Conservation (phyloP, 2,888 invertebrate species). For the Aphidius colemani region DNA sequence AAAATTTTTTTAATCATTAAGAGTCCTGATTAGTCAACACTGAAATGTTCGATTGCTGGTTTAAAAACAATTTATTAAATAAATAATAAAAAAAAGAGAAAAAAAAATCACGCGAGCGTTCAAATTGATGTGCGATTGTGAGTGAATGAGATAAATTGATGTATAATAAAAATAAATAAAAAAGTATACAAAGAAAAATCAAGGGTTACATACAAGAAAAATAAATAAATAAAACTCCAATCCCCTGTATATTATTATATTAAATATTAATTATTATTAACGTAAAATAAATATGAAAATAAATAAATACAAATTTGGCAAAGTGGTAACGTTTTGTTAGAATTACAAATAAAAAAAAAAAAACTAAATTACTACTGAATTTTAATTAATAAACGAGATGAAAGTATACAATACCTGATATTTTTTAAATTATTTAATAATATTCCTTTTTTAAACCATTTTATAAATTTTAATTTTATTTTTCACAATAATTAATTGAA, state of each 20-base stretch:
- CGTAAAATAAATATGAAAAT: slow-evolving; percentile 44
- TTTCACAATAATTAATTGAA: background rate
- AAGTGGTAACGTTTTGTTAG: slow-evolving; percentile 58
- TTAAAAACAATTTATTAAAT: background rate
- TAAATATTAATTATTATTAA: slow-evolving; percentile 58
- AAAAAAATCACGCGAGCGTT: slow-evolving; percentile 13
- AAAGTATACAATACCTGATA: slow-evolving; percentile 57
- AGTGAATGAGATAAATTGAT: slow-evolving; percentile 26
- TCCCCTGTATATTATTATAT: slow-evolving; percentile 56
- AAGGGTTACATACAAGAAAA: slow-evolving; percentile 22
- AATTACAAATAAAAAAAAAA: slow-evolving; percentile 49
- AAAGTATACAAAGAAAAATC: slow-evolving; percentile 31
- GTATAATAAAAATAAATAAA: slow-evolving; percentile 26
- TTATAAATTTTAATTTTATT: background rate
- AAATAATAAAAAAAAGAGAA: slow-evolving; percentile 3
- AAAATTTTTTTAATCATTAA: too few relatives aligned
- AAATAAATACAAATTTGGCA: slow-evolving; percentile 44
- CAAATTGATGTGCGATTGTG: slow-evolving; percentile 23
- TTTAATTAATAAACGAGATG: slow-evolving; percentile 61
- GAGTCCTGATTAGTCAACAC: background rate
- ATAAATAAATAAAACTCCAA: slow-evolving; percentile 34
- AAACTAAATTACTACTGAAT: slow-evolving; percentile 60
- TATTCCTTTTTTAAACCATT: slow-evolving; percentile 3
- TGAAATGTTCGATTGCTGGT: background rate
- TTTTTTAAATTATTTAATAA: slow-evolving; percentile 33